A percentile compares a stretch with the other conserved stretches of the same genome.
phyloP scores from a whole-genome alignment of 1,140 invertebrate species.

The Drosophila lini region DNA sequence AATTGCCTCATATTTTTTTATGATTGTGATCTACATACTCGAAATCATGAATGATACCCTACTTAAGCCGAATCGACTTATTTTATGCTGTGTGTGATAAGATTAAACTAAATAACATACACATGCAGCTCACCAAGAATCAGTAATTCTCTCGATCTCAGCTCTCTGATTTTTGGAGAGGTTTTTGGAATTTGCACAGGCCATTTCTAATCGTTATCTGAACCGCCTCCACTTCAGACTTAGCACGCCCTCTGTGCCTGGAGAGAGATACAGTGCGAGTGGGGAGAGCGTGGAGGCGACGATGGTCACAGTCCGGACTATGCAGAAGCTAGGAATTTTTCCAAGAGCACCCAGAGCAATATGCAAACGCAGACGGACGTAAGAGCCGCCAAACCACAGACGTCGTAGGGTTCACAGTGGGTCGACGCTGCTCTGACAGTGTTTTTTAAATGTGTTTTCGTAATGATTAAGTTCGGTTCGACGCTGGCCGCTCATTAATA shows the following conservation, averaged over 20 bases:
- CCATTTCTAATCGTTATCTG: slow-evolving; percentile 22
- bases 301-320: slow-evolving; percentile 20
- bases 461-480: slow-evolving; percentile 64
- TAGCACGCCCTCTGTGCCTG: slow-evolving; percentile 38
- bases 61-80: slow-evolving; percentile 4
- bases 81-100: slow-evolving; percentile 19
- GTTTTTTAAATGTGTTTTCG: slow-evolving; percentile 70
- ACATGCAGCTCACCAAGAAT: slow-evolving; percentile 2
- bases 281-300: neutral
- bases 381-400: slow-evolving; percentile 22
- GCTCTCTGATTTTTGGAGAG: slow-evolving; percentile 22
- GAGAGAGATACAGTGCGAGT: slow-evolving; percentile 7
- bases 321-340: slow-evolving; percentile 43
- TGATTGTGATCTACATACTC: slow-evolving; percentile 9
- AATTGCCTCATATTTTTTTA: slow-evolving; percentile 11
- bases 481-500: slow-evolving; percentile 69
- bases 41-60: slow-evolving; percentile 7
- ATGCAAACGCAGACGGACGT: slow-evolving; percentile 36
- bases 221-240: slow-evolving; percentile 4
- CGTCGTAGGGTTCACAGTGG: slow-evolving; percentile 53
- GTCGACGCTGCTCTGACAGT: slow-evolving; percentile 52
- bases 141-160: slow-evolving; percentile 7
- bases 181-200: slow-evolving; percentile 34
- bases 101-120: slow-evolving; percentile 1
- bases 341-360: slow-evolving; percentile 17